phyloP scores from a whole-genome alignment of 2,113 vertebrate species.

The Budorcas taxicolor region DNA sequence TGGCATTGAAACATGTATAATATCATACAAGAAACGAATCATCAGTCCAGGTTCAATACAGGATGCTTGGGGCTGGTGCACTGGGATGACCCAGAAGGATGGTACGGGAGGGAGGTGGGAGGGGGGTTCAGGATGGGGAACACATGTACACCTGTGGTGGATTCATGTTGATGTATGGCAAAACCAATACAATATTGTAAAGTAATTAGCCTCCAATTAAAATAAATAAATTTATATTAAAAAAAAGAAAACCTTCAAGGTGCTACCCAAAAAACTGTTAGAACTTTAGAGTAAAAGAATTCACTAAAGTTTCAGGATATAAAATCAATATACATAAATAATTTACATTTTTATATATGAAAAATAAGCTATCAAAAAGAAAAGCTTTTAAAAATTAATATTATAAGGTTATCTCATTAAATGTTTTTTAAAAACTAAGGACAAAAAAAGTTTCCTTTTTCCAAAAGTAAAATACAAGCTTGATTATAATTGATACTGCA shows the following conservation, averaged over 20 bases:
- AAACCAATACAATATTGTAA: no score
- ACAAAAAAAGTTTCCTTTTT: not conserved
- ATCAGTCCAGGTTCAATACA: no score
- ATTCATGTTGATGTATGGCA: no score
- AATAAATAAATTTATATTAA: no score
- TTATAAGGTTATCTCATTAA: not conserved
- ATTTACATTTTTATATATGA: not conserved
- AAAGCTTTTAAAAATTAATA: not conserved
- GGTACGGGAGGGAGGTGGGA: no score
- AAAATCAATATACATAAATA: not conserved
- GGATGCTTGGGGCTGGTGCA: no score
- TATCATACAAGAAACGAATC: no score
- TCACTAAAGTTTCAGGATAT: not conserved
- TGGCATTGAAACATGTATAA: no score
- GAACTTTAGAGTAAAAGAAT: not conserved
- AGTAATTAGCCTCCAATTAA: no score
- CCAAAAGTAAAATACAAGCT: not conserved
- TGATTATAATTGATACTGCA: not conserved
- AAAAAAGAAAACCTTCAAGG: not conserved
- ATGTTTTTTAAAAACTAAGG: not conserved
- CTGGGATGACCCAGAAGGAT: no score
- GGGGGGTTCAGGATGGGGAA: no score
- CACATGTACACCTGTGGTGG: fast-evolving
- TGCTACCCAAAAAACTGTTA: not conserved
- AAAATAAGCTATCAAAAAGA: not conserved